These are phyloP conservation scores for Garrulus glandarius DNA, from an alignment of 2,797 vertebrate genomes.

Conservation along the genomic window DNA sequence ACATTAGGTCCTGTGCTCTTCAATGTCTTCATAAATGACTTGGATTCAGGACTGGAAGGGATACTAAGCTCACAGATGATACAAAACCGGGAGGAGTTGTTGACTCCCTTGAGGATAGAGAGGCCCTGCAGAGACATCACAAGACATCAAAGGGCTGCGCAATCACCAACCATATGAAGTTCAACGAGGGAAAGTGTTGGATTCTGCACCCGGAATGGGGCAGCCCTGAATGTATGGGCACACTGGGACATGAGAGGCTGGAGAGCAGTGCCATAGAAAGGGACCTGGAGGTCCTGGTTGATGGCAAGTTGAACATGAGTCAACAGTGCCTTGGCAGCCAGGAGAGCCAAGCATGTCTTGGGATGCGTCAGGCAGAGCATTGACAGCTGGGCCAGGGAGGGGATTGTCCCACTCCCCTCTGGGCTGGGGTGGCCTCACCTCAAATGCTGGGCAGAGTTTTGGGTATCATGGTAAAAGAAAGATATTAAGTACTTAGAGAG, in stretches of 20 bases:
- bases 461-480: no score
- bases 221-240: not conserved
- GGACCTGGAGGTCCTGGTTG: rapidly evolving
- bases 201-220: not conserved
- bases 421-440: rapidly evolving
- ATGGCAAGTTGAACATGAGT: rapidly evolving
- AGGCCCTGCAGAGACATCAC: not conserved
- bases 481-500: no score
- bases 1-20: no score
- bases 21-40: not conserved
- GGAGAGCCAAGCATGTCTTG: rapidly evolving
- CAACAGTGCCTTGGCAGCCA: not conserved
- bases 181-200: rapidly evolving
- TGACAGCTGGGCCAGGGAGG: rapidly evolving
- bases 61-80: not conserved
- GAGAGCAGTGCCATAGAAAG: not conserved
- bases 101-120: rapidly evolving
- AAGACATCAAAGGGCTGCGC: not conserved
- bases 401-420: rapidly evolving
- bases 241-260: not conserved
- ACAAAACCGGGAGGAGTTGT: not conserved
- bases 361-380: not conserved
- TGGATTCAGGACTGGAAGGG: not conserved
- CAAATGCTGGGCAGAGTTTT: rapidly evolving
- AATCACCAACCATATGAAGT: not conserved